Evolutionary conservation across 2,113 vertebrate species (phyloP).

Genomic region (Hippocampus guttulatus): DNA sequence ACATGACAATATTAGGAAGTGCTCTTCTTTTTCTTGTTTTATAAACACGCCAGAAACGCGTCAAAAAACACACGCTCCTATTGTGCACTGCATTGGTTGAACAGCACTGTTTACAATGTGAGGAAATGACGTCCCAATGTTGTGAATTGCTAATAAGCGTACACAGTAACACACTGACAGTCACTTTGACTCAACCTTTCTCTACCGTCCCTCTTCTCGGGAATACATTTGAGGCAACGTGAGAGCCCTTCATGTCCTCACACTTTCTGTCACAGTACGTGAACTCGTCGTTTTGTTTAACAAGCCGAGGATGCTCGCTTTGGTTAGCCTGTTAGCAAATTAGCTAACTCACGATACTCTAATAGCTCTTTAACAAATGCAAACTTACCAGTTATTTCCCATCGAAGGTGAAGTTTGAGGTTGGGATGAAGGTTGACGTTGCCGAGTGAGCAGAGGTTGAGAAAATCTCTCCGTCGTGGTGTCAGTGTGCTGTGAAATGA

Average conservation of each 20-base stretch:
- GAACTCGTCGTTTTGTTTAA: neutral
- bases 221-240: slow-evolving; percentile 8
- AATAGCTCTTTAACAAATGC: neutral
- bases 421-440: neutral
- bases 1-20: neutral
- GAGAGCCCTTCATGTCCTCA: slow-evolving; percentile 39
- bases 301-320: neutral
- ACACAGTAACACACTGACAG: neutral
- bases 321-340: neutral
- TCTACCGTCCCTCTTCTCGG: slow-evolving; percentile 15
- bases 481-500: neutral
- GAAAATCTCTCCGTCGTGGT: neutral
- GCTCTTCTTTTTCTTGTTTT: neutral
- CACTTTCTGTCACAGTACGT: slow-evolving; percentile 41
- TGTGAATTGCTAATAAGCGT: slow-evolving; percentile 65
- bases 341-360: slow-evolving; percentile 4
- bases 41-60: neutral
- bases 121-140: slow-evolving; percentile 68
- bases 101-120: neutral
- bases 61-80: neutral
- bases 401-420: neutral
- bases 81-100: neutral
- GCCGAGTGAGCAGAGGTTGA: neutral
- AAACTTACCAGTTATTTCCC: neutral
- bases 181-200: neutral